Base-by-base conservation (phyloP, 2,888 invertebrate species). In the Hermaeophaga mercurialis region DNA sequence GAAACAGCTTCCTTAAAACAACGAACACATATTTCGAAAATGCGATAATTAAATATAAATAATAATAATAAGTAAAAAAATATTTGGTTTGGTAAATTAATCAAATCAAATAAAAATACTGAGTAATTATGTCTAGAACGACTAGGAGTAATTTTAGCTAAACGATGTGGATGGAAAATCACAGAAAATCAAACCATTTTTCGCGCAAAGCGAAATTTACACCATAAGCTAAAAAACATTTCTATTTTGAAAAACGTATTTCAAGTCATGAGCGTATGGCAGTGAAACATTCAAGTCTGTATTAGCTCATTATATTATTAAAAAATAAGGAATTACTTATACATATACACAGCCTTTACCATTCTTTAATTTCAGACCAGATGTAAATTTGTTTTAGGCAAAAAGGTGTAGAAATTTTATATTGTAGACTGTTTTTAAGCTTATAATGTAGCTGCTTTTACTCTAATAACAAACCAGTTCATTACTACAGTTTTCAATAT, bases 21-120 rank as follows among this genome's bases (percentile, higher is more conserved):
- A 36, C 38, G 41, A 43, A 48, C 48, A 57, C 45, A 41, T 31
- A 39, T 19, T 17, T 45, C 39, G 41, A 54, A 57, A 58, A 58
- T 54, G 43, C 47, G 36, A 43, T 11, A 45, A 48, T 58, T 47
- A 56, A 34, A 33, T 43, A 57, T 57, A 53, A 56, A 56, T 56
- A 56, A 52, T n/a, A 33, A 54, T 47, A 54, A 53, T 44, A 54
- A 53, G 44, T 48, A 58, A 54, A 56, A n/a, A 34, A 48, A 58
- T 58, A 58, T 58, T 58, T 58, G 56, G 56, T 56, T 56, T 39
- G 45, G 44, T 49, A 58, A 54, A 47, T 43, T 39, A 53, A 47
- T 53, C 53, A 53, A 48, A 49, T 45, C 17, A 44, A 44, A 58
- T 49, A 52, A 49, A 56, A 58, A 58, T 58, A 57, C 57, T 57